Conservation (phyloP, 2,888 invertebrate species). For the Ochropleura plecta region DNA sequence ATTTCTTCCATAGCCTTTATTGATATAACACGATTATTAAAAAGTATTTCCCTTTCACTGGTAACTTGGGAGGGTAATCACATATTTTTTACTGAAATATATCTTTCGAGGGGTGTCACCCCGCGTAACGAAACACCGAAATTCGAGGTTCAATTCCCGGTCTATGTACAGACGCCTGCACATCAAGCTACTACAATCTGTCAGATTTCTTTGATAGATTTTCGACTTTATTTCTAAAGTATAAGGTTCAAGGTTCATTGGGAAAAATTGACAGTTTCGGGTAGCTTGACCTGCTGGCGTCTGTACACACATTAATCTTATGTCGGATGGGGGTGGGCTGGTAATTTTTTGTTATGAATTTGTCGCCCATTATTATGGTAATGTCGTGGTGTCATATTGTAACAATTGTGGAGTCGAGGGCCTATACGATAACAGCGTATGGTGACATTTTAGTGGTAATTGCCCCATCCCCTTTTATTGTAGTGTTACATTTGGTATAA, state of each 20-base stretch:
- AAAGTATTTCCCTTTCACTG: constrained; percentile 12
- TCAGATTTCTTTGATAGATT: too few species aligned
- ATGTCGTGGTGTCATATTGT: constrained; percentile 60
- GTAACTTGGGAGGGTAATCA: constrained; percentile 65
- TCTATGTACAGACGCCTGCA: too few species aligned
- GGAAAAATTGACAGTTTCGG: too few species aligned
- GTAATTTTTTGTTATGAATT: constrained; percentile 72
- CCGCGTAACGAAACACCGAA: constrained; percentile 82
- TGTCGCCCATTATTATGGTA: constrained; percentile 69
- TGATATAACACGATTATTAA: constrained; percentile 11
- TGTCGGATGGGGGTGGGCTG: constrained; percentile 81
- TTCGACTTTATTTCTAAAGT: too few species aligned
- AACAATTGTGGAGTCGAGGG: constrained; percentile 38
- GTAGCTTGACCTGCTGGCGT: too few species aligned
- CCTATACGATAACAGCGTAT: constrained; percentile 26
- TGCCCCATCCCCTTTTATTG: constrained; percentile 8
- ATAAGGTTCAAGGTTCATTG: too few species aligned
- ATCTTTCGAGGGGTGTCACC: constrained; percentile 76
- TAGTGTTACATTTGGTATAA: too few species aligned
- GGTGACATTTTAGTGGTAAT: constrained; percentile 25
- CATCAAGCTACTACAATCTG: too few species aligned
- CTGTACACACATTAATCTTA: constrained; percentile 82
- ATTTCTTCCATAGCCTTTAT: not conserved
- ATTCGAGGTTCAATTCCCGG: constrained; percentile 80
- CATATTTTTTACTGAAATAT: constrained; percentile 67